A percentile compares a stretch with the other conserved stretches of the same genome.
Conservation (phyloP, 2,888 invertebrate species). For the Glomeris marginata region DNA sequence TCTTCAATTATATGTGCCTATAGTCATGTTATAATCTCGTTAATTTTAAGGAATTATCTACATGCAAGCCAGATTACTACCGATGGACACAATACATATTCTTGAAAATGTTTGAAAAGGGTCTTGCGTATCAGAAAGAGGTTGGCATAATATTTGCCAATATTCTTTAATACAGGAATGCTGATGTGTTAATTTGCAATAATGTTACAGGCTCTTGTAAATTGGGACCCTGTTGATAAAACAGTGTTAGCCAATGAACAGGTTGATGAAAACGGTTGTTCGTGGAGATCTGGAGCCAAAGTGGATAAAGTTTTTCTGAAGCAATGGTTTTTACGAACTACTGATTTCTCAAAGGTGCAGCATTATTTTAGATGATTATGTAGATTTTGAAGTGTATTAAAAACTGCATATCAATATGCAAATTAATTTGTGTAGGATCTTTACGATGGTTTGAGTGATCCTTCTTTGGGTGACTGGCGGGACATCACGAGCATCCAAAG, state of each 20-base stretch:
- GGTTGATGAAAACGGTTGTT: conserved; percentile 74
- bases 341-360: conserved; percentile 23
- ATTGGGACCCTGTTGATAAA: conserved; percentile 97
- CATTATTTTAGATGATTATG: neutral
- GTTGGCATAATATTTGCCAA: conserved; percentile 37
- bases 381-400: neutral
- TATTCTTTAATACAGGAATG: neutral
- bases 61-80: conserved; percentile 78
- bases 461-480: conserved; percentile 51
- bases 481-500: conserved; percentile 70
- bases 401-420: neutral
- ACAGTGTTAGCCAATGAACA: conserved; percentile 98
- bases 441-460: conserved; percentile 51
- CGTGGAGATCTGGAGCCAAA: conserved; percentile 93
- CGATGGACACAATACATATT: conserved; percentile 92
- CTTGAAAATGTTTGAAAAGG: conserved; percentile 65
- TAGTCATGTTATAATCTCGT: neutral
- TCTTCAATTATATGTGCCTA: too few relatives aligned
- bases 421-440: conserved; percentile 22
- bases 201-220: conserved; percentile 54
- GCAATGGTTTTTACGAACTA: conserved; percentile 40
- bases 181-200: neutral
- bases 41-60: conserved; percentile 51
- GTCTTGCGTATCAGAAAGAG: conserved; percentile 72
- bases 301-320: conserved; percentile 41